A percentile compares a stretch with the other conserved stretches of the same genome.
Evolutionary conservation across 2,113 vertebrate genomes (phyloP).

Genomic region (Daboia siamensis): DNA sequence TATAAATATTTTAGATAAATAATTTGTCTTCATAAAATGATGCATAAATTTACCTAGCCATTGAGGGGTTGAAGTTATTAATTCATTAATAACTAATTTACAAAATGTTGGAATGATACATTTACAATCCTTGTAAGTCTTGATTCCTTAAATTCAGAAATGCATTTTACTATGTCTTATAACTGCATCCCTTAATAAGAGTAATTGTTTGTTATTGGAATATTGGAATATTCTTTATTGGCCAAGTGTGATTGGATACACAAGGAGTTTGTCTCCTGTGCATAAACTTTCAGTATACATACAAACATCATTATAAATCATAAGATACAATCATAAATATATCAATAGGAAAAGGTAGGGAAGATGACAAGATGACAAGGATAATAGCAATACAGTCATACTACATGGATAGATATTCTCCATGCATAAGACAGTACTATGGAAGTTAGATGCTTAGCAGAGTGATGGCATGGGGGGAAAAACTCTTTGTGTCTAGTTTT

Average conservation of each 20-base stretch:
- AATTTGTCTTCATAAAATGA: not conserved
- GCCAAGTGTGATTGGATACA: not conserved
- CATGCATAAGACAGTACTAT: too few species aligned
- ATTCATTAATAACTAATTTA: not conserved
- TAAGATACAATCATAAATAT: not conserved
- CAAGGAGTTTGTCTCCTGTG: not conserved
- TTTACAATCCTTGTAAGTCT: not conserved
- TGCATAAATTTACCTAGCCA: not conserved
- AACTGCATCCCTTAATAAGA: not conserved
- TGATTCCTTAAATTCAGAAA: not conserved
- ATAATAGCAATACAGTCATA: not conserved
- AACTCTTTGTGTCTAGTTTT: too few species aligned
- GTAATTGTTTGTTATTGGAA: not conserved
- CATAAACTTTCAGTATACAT: not conserved
- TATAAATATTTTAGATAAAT: not conserved
- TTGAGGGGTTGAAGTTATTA: not conserved
- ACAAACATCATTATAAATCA: not conserved
- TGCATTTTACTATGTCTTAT: not conserved
- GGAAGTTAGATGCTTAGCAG: too few species aligned
- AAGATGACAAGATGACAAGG: not conserved
- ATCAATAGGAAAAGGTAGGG: not conserved
- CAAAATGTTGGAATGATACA: not conserved
- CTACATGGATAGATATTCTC: too few species aligned
- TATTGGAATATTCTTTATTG: not conserved
- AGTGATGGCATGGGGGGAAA: too few species aligned